Conservation (phyloP, 2,113 vertebrate species). For the Centropristis striata region DNA sequence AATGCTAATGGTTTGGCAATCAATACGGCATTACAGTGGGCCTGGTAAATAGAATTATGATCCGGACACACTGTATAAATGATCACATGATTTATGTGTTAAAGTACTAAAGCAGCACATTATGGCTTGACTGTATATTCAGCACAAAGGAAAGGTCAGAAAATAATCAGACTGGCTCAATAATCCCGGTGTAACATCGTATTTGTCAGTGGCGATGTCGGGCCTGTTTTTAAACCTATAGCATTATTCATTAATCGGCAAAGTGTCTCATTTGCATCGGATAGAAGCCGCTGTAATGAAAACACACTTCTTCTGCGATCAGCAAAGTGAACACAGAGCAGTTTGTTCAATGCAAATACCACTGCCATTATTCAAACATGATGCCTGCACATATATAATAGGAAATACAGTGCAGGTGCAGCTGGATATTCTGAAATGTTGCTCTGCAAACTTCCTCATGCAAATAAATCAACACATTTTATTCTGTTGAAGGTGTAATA, state of each 20-base stretch:
- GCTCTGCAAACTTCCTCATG: background rate
- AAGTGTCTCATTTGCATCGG: constrained; percentile 71
- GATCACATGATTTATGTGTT: constrained; percentile 66
- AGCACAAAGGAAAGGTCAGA: constrained; percentile 57
- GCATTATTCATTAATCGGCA: constrained; percentile 74
- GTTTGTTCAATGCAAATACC: constrained; percentile 63
- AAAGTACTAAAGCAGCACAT: constrained; percentile 53
- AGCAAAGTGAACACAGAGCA: constrained; percentile 60
- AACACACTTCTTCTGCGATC: constrained; percentile 66
- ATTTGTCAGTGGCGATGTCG: constrained; percentile 56
- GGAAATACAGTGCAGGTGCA: background rate
- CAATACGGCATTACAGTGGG: constrained; percentile 70
- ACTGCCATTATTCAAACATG: constrained; percentile 51
- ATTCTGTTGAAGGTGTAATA: background rate
- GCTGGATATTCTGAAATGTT: background rate
- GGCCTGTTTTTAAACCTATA: constrained; percentile 57
- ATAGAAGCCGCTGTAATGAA: constrained; percentile 67
- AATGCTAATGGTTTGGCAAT: constrained; percentile 77
- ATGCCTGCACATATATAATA: constrained; percentile 26
- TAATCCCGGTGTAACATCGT: constrained; percentile 42
- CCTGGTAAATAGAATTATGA: constrained; percentile 75
- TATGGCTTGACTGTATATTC: constrained; percentile 38
- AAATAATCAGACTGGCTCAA: constrained; percentile 58
- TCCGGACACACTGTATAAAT: constrained; percentile 68
- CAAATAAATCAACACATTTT: background rate